These are phyloP conservation scores for Centropyge bicolor DNA, from an alignment of 2,797 vertebrate genomes.

Conservation along the genomic window DNA sequence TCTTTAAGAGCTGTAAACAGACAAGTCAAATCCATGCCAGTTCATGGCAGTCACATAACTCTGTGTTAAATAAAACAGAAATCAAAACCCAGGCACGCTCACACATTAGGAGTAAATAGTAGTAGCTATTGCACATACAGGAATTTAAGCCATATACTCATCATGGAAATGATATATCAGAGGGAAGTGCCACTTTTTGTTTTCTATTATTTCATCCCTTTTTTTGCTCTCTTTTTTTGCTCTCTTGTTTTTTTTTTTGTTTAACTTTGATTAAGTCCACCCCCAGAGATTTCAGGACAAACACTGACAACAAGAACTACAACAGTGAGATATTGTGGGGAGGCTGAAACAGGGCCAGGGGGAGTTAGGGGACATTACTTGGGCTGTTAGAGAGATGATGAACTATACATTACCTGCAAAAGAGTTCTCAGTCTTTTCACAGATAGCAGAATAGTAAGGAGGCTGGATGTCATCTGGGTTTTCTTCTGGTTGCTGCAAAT, in stretches of 20 bases:
- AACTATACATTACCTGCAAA: conserved; percentile 89
- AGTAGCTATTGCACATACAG: conserved; percentile 89
- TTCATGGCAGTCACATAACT: conserved; percentile 59
- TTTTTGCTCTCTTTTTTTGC: conserved; percentile 72
- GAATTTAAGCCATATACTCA: conserved; percentile 82
- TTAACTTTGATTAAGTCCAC: conserved; percentile 63
- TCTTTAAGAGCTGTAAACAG: conserved; percentile 64
- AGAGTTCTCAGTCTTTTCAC: conserved; percentile 87
- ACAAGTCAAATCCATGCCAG: conserved; percentile 67
- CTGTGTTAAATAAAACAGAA: conserved; percentile 62
- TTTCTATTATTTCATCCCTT: conserved; percentile 28
- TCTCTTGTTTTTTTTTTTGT: conserved; percentile 62
- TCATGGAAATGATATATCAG: conserved; percentile 61
- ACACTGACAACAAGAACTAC: conserved; percentile 57
- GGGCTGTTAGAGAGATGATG: conserved; percentile 47
- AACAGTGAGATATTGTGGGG: conserved; percentile 43
- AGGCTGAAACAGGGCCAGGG: conserved; percentile 27
- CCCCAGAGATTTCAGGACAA: conserved; percentile 74
- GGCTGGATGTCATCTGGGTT: conserved; percentile 75
- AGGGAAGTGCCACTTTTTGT: conserved; percentile 65
- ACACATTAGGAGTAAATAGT: conserved; percentile 69
- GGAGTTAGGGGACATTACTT: conserved; percentile 39
- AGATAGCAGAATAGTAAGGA: conserved; percentile 84
- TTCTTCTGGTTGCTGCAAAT: conserved; percentile 64
- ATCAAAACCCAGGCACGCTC: conserved; percentile 53